Base-by-base conservation (phyloP, 2,797 vertebrate genomes). In the Chaenodraco wilsoni region DNA sequence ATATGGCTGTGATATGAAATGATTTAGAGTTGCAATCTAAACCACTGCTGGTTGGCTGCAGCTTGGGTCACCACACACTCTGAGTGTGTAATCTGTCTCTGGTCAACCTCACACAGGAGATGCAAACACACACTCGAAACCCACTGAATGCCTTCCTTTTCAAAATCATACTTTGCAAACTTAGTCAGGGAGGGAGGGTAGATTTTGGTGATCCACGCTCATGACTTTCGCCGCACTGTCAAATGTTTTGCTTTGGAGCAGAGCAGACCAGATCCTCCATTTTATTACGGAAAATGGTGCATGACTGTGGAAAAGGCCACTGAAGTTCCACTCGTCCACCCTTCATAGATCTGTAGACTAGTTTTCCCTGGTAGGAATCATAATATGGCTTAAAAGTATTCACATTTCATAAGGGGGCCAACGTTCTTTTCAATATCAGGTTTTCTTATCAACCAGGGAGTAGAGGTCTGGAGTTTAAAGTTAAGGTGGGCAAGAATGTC, bases 21-120 rank as follows among this genome's bases (percentile, higher is more conserved):
- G 86, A 91, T 93, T 93, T 92, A 91, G 84, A 80, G 84, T 88
- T 81, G 75, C 69, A 85, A 81, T 89, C 68, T 55, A 72, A 88
- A 92, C 92, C 89, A 33, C 88, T 65, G 83, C 88, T 90, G 87
- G 81, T 60, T 91, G 91, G 88, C 90, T 89, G 85, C 73, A 79
- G 76, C 73, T 41, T 65, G 50, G 82, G 85, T 85, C 84, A 90
- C 90, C 88, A 62, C 91, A 89, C 84, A 82, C 80, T 86, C 66
- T 73, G 86, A 84, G 82, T 84, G 90, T 91, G 87, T 89, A 88
- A 91, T 87, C 91, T 82, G 76, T 88, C 83, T 90, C 74, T 87
- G 91, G 88, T 92, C 89, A 92, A 90, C 87, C 91, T 92, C 90
- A 89, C 79, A 77, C 85, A 88, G 78, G 84, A 89, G 85, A 90